Evolutionary conservation across 2,888 invertebrate genomes (phyloP).

Genomic region (Poecilobothrus nobilitatus): DNA sequence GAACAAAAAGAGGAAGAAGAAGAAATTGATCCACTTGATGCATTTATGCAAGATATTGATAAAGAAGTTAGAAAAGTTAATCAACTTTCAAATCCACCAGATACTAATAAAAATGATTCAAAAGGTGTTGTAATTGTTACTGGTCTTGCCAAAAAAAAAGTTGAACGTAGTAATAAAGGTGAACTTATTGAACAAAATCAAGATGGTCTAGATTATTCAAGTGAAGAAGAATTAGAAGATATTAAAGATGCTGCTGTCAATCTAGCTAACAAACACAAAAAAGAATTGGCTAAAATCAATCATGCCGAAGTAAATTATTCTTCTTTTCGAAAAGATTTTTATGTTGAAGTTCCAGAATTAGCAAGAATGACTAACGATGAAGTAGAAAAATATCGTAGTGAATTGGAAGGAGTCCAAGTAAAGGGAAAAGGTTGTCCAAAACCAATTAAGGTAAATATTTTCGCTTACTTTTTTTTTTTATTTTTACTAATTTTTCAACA

Average conservation of each 20-base stretch:
- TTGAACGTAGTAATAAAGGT: slow-evolving; percentile 71
- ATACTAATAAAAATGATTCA: slow-evolving; percentile 31
- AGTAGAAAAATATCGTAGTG: slow-evolving; percentile 74
- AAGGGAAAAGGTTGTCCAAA: slow-evolving; percentile 96
- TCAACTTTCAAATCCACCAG: slow-evolving; percentile 44
- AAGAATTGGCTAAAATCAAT: slow-evolving; percentile 89
- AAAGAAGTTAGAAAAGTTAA: slow-evolving; percentile 47
- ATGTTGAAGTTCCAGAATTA: slow-evolving; percentile 95
- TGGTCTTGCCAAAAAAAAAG: slow-evolving; percentile 70
- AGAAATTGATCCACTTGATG: slow-evolving; percentile 93
- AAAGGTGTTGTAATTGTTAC: slow-evolving; percentile 69
- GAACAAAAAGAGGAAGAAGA: slow-evolving; percentile 52
- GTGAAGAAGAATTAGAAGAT: slow-evolving; percentile 93
- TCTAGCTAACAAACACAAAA: slow-evolving; percentile 80
- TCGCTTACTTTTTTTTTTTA: not conserved
- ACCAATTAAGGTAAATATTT: slow-evolving; percentile 58
- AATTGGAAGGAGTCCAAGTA: slow-evolving; percentile 90
- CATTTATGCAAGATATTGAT: slow-evolving; percentile 84
- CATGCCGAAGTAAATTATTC: slow-evolving; percentile 80
- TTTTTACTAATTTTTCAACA: not conserved
- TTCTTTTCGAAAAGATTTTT: slow-evolving; percentile 89
- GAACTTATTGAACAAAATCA: slow-evolving; percentile 99
- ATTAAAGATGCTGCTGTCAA: slow-evolving; percentile 83
- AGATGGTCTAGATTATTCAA: slow-evolving; percentile 94
- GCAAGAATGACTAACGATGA: slow-evolving; percentile 82